Conservation (phyloP, 2,113 vertebrate species). For the Pangasianodon gigas region DNA sequence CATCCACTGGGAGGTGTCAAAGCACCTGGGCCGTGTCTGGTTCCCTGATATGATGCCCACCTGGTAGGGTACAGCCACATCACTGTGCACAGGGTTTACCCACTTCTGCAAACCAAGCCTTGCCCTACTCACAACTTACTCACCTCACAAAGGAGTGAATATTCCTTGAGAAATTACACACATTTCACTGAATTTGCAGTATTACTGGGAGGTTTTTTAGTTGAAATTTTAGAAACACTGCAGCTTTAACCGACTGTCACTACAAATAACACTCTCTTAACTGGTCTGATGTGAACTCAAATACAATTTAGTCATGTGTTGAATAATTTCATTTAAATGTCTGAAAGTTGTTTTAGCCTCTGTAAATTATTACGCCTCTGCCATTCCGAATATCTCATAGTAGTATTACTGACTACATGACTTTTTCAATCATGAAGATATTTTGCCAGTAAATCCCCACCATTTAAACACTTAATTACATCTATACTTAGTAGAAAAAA, state of each 20-base stretch:
- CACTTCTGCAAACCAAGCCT: neutral
- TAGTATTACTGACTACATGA: neutral
- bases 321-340: neutral
- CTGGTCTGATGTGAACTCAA: neutral
- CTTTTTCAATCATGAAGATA: neutral
- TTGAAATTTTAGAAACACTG: neutral
- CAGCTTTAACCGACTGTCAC: neutral
- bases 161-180: neutral
- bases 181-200: neutral
- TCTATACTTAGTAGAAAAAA: neutral
- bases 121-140: neutral
- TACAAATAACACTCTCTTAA: neutral
- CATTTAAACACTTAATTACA: neutral
- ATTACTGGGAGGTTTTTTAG: neutral
- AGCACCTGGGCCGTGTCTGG: conserved; percentile 95
- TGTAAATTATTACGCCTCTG: neutral
- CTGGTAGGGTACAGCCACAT: conserved; percentile 75
- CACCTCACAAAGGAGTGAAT: neutral
- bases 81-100: neutral
- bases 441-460: neutral
- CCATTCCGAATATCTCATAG: neutral
- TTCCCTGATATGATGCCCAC: conserved; percentile 99
- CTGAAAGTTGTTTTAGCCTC: neutral
- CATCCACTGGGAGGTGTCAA: conserved; percentile 98
- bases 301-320: neutral